Evolutionary conservation across 2,888 invertebrate species (phyloP).

Genomic region (Drosophila barbarae): DNA sequence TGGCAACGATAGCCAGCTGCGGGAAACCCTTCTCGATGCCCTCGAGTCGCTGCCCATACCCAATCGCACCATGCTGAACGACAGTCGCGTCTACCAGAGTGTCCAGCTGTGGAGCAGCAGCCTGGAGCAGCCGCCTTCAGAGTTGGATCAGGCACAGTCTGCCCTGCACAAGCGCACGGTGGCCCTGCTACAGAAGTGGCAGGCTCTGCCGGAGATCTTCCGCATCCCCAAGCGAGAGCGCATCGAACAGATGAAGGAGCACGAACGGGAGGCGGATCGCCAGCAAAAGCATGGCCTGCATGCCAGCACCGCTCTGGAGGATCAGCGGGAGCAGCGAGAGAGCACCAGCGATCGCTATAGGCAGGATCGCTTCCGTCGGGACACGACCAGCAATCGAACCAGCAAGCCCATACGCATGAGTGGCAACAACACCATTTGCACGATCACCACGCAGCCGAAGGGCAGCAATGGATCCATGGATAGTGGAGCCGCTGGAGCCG

Average conservation of each 20-base stretch:
- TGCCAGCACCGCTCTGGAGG: slow-evolving; percentile 32
- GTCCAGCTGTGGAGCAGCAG: slow-evolving; percentile 87
- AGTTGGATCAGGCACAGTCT: not conserved
- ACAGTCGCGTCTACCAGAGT: slow-evolving; percentile 92
- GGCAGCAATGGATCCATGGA: slow-evolving; percentile 28
- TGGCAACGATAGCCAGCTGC: slow-evolving; percentile 79
- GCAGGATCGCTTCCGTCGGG: slow-evolving; percentile 62
- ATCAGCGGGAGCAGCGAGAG: slow-evolving; percentile 41
- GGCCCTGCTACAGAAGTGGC: slow-evolving; percentile 67
- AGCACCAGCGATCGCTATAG: slow-evolving; percentile 57
- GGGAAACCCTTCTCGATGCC: slow-evolving; percentile 88
- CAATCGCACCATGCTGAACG: slow-evolving; percentile 94
- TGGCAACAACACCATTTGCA: slow-evolving; percentile 65
- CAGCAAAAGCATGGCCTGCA: slow-evolving; percentile 25
- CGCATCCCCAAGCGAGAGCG: slow-evolving; percentile 96
- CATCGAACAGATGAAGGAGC: slow-evolving; percentile 96
- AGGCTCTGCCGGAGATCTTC: slow-evolving; percentile 82
- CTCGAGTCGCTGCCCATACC: slow-evolving; percentile 93
- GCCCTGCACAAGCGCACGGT: slow-evolving; percentile 27
- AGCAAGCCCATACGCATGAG: slow-evolving; percentile 56
- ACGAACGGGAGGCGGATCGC: slow-evolving; percentile 92
- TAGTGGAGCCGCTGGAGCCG: not conserved
- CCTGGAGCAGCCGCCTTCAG: slow-evolving; percentile 8
- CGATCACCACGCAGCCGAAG: slow-evolving; percentile 56
- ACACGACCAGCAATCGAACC: slow-evolving; percentile 36